Conservation (phyloP, 2,113 vertebrate genomes). For the Platysternon megacephalum region DNA sequence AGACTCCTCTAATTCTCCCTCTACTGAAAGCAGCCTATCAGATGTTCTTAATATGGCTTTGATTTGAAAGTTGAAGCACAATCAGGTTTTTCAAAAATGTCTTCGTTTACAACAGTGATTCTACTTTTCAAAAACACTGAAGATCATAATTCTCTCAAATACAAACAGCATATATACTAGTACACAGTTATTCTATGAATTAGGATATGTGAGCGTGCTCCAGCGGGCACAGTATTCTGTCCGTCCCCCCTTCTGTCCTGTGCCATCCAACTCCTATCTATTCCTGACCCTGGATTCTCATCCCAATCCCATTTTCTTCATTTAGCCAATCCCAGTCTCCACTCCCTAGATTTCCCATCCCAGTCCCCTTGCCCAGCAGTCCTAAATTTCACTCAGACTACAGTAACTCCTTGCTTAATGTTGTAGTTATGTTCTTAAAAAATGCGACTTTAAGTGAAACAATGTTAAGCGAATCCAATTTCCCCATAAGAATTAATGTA, state of each 20-base stretch:
- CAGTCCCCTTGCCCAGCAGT: neutral
- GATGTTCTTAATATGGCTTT: neutral
- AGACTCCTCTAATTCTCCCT: neutral
- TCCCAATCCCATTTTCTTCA: neutral
- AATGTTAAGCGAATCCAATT: too few species aligned
- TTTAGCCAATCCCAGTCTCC: neutral
- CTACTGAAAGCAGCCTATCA: neutral
- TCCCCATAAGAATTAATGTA: too few species aligned
- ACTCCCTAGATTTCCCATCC: neutral
- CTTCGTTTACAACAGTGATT: neutral
- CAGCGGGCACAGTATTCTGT: neutral
- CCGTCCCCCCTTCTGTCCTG: neutral
- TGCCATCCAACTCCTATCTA: neutral
- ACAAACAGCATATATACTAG: neutral
- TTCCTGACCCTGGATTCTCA: neutral
- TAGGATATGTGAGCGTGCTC: neutral
- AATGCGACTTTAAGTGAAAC: too few species aligned
- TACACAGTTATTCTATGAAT: neutral
- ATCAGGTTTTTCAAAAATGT: neutral
- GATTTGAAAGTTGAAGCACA: slow-evolving; percentile 10
- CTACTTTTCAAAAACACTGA: neutral
- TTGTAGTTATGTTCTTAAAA: too few species aligned
- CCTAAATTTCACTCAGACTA: neutral
- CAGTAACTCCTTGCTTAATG: too few species aligned
- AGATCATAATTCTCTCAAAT: neutral